These are phyloP conservation scores for Argyresthia albistria DNA, from an alignment of 2,888 invertebrate genomes.

Conservation along the genomic window DNA sequence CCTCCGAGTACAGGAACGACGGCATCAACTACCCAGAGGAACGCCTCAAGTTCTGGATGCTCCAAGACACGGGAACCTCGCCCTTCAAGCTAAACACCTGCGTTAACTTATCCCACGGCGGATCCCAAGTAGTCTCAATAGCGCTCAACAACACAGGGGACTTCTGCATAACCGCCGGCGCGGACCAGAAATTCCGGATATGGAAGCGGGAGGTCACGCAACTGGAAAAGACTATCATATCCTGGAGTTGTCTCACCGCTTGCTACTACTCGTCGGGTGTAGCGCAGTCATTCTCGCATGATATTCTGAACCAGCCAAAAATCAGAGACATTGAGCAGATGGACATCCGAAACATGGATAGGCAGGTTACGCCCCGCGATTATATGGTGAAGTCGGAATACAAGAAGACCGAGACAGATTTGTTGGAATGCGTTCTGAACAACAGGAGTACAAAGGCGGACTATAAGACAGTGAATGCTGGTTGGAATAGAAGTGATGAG, in stretches of 20 bases:
- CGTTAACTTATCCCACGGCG: constrained; percentile 56
- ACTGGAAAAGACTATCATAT: constrained; percentile 10
- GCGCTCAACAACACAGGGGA: constrained; percentile 43
- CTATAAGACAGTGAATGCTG: constrained; percentile 15
- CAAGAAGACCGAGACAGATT: constrained; percentile 21
- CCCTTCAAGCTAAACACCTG: constrained; percentile 53
- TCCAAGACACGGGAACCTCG: constrained; percentile 22
- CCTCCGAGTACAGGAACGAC: constrained; percentile 58
- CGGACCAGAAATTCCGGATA: constrained; percentile 53
- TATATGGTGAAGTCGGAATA: constrained; percentile 9
- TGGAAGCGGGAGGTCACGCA: constrained; percentile 38
- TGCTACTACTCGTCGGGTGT: constrained; percentile 60
- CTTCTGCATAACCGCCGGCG: constrained; percentile 57
- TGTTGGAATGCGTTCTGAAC: constrained; percentile 7
- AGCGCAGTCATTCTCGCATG: constrained; percentile 38
- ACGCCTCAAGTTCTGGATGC: constrained; percentile 52
- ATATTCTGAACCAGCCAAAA: constrained; percentile 44
- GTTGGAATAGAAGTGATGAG: constrained; percentile 25
- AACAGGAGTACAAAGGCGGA: constrained; percentile 10
- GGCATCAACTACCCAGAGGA: constrained; percentile 55
- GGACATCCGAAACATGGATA: no score
- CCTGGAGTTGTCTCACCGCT: constrained; percentile 51
- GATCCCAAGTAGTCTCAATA: constrained; percentile 47
- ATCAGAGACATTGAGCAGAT: constrained; percentile 15
- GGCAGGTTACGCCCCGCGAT: no score